Evolutionary conservation across 2,113 vertebrate species (phyloP).

Genomic region (Catagonus wagneri): DNA sequence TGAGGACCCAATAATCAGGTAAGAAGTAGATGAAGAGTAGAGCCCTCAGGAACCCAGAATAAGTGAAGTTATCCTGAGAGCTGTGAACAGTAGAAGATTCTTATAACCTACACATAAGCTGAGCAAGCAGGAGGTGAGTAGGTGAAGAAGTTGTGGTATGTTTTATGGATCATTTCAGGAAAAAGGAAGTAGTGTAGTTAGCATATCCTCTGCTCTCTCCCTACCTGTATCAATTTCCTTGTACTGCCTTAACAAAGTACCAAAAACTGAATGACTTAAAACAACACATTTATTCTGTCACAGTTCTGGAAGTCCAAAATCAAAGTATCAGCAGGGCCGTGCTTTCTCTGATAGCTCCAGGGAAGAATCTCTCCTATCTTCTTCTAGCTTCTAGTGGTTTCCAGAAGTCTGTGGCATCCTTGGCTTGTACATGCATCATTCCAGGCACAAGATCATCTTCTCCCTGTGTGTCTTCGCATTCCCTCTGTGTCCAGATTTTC

Average conservation of each 20-base stretch:
- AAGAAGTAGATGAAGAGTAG: background rate
- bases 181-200: background rate
- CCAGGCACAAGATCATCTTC: background rate
- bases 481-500: background rate
- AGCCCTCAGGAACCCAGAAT: background rate
- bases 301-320: background rate
- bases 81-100: background rate
- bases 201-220: background rate
- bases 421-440: background rate
- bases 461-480: background rate
- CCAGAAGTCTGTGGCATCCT: background rate
- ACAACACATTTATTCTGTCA: background rate
- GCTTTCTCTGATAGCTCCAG: background rate
- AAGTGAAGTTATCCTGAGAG: background rate
- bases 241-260: background rate
- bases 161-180: background rate
- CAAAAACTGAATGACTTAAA: background rate
- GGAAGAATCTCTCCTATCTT: background rate
- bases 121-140: background rate
- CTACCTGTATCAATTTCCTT: background rate
- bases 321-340: accelerated
- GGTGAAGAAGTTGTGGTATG: background rate
- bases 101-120: background rate
- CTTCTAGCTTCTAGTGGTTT: background rate
- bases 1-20: background rate